Base-by-base conservation (phyloP, 2,888 invertebrate species). In the Hanleya hanleyi region DNA sequence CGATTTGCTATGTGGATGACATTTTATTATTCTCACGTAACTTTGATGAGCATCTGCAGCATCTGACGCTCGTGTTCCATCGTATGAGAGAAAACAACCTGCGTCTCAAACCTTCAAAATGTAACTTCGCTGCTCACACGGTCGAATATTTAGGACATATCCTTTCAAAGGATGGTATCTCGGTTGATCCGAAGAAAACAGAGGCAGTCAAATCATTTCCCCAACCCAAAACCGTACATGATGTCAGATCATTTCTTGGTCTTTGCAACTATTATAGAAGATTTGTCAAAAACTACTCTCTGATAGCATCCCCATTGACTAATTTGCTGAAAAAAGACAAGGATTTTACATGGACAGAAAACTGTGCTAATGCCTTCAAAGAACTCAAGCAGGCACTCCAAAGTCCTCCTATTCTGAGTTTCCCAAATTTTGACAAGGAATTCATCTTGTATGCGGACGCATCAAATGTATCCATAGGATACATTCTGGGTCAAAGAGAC, bases 231-330 rank as follows among this genome's bases (percentile, higher is more conserved):
- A 12, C 22, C 57, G 51, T 57, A 3, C 3, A 33, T 2, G 29
- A 57, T 5, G 6, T 51, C 1, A 2, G 51, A 4, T n/a, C 2
- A 1, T 68, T 68, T 35, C n/a, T 51, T n/a, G 51, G 37, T 6
- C 35, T 68, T 6, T 32, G 50, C 15, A 87, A 88, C 77, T 90
- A 85, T 79, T 89, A 89, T 73, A 78, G 81, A 3, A 80, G 81
- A 62, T 90, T 89, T 79, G 71, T 88, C 0, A 78, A 79, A 9
- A 79, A 81, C 32, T 69, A 86, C 0, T 70, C 86, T 7, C 70
- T 69, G 0, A 75, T 82, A 5, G 70, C 83, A 61, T 73, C 72
- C n/a, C 87, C 86, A 0, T 69, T 89, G 15, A 81, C 88, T 73
- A 35, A 68, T 0, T 69, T 86, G n/a, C 71, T 85, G 38, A 79